A percentile compares a stretch with the other conserved stretches of the same genome.
Conservation (phyloP, 2,888 invertebrate species). For the Empis stercorea region DNA sequence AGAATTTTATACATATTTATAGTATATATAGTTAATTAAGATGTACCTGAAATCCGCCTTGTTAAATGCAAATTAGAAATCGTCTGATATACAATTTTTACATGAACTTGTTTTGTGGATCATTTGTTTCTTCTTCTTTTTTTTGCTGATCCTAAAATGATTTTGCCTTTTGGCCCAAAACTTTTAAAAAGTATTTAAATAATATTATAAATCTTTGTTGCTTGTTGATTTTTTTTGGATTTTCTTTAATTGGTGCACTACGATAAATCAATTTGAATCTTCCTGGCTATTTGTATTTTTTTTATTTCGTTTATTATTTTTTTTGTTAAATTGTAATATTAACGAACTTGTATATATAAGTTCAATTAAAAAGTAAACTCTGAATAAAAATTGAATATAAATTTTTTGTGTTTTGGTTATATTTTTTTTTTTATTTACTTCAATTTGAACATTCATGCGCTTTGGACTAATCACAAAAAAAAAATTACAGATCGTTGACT, state of each 20-base stretch:
- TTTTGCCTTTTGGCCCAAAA: neutral
- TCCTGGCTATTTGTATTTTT: neutral
- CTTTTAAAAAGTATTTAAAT: neutral
- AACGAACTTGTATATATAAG: neutral
- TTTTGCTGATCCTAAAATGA: neutral
- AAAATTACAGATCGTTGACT: neutral
- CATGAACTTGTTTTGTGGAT: conserved; percentile 10
- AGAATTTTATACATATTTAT: no score
- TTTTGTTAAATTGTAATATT: neutral
- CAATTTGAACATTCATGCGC: no score
- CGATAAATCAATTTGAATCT: neutral
- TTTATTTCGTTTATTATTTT: neutral
- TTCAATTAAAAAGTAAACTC: neutral
- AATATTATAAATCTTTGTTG: no score
- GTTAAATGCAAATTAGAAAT: conserved; percentile 15
- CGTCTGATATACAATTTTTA: conserved; percentile 1
- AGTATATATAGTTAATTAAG: conserved; percentile 11
- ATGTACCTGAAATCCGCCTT: conserved; percentile 12
- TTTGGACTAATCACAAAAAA: no score
- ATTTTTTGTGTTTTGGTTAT: neutral
- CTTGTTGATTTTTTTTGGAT: neutral
- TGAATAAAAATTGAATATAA: neutral
- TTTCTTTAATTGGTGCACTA: conserved; percentile 1
- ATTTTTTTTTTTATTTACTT: no score
- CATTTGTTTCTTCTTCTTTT: conserved; percentile 2